Conservation (phyloP, 2,797 vertebrate species). For the Aldrovandia affinis region DNA sequence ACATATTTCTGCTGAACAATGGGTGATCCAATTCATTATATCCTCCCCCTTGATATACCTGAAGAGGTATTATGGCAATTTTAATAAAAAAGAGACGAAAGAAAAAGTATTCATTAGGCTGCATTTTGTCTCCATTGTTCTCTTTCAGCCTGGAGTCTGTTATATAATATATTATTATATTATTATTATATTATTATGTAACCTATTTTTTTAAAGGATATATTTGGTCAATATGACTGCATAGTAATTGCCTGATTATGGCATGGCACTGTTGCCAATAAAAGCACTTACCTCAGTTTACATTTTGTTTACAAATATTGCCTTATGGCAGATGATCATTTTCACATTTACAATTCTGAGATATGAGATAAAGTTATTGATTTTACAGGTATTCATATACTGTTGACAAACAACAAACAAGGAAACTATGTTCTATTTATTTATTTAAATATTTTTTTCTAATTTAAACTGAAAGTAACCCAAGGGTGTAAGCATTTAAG, state of each 20-base stretch:
- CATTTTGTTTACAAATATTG: neutral
- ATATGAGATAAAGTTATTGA: neutral
- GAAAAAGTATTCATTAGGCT: constrained; percentile 62
- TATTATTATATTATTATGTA: too few relatives aligned
- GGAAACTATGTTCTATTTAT: neutral
- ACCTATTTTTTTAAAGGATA: too few relatives aligned
- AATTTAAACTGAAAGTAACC: neutral
- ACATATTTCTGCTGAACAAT: neutral
- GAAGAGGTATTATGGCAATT: constrained; percentile 61
- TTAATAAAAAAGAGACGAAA: constrained; percentile 73
- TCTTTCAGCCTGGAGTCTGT: constrained; percentile 49
- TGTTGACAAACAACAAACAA: neutral
- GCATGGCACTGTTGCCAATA: neutral
- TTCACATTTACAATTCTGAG: neutral
- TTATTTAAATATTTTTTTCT: neutral
- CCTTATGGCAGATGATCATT: neutral
- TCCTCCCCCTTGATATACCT: neutral
- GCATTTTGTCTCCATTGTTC: constrained; percentile 70
- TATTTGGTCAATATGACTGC: neutral
- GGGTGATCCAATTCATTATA: neutral
- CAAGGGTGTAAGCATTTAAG: neutral
- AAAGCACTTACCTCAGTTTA: neutral
- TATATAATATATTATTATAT: too few relatives aligned
- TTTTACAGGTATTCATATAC: neutral
- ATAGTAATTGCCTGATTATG: neutral